phyloP scores from a whole-genome alignment of 2,888 invertebrate genomes.

The Polia nebulosa region DNA sequence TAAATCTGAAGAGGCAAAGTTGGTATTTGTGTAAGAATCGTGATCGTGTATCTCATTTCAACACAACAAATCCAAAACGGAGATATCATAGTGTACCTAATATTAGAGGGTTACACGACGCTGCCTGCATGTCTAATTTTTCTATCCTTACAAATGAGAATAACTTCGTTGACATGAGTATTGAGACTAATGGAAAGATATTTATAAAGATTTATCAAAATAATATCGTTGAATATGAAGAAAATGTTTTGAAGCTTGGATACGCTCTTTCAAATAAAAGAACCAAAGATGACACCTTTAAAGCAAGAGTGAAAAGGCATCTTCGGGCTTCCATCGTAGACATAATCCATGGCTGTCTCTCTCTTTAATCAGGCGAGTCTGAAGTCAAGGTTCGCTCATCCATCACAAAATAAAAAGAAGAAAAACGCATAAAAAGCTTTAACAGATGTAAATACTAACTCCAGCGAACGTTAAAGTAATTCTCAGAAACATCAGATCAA shows the following conservation, averaged over 20 bases:
- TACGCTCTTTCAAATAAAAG: neutral
- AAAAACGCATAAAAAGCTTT: neutral
- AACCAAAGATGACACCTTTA: neutral
- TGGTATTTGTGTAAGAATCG: conserved; percentile 39
- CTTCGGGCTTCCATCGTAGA: neutral
- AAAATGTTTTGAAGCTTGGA: neutral
- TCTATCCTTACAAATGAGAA: neutral
- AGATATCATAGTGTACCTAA: conserved; percentile 80
- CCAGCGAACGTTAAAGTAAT: conserved; percentile 24
- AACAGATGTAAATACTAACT: conserved; percentile 3
- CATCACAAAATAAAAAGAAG: neutral
- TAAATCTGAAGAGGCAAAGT: conserved; percentile 22
- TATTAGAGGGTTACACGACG: conserved; percentile 56
- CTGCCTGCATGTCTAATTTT: conserved; percentile 45
- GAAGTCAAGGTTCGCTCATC: neutral
- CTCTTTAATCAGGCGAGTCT: neutral
- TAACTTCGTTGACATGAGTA: neutral
- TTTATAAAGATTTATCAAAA: conserved; percentile 5
- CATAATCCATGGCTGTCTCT: neutral
- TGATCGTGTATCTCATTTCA: conserved; percentile 82
- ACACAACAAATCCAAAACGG: conserved; percentile 80
- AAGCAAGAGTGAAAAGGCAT: neutral
- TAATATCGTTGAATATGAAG: neutral
- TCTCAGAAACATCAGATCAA: conserved; percentile 51
- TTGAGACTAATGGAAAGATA: conserved; percentile 1